Base-by-base conservation (phyloP, 2,797 vertebrate genomes). In the Pogoniulus pusillus region DNA sequence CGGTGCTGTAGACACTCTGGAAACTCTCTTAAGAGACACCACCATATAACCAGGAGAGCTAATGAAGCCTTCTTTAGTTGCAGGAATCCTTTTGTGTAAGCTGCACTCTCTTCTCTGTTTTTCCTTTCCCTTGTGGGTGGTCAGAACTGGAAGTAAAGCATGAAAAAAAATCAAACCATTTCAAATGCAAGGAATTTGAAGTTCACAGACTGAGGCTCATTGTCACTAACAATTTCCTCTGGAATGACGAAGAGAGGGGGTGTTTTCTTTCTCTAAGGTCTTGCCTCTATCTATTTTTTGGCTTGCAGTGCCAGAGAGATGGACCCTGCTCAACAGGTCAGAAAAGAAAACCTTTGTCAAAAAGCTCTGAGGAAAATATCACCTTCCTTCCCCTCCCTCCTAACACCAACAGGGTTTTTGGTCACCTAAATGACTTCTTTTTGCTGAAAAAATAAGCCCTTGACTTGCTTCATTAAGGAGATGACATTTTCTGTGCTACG, bases 131-230 rank as follows among this genome's bases (percentile, higher is more conserved):
- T 88, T 80, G 87, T 93, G 90, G 75, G 87, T 91, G 91, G 93
- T 89, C 93, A 95, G 55, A 92, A 62, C 75, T 90, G 66, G 49
- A 85, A 91, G 59, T 89, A 87, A 91, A 92, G 78, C 47, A 51
- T 54, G 1, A 2, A 24, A 57, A 81, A 16, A 53, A 87, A 51
- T 37, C 43, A 35, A 85, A 80, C 64, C 78, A 90, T 95, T 94
- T 87, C 72, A 81, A 95, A 92, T 89, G 86, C 85, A 88, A 93
- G 88, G 94, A 93, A 93, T 96, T 90, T 92, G 69, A 74, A 82
- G 76, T 91, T 93, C 90, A 85, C 55, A 75, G 66, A 30, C 91
- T 80, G 65, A 77, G 75, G 55, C 66, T 86, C 59, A 78, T 80
- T 95, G 88, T 95, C 90, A 91, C 65, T 73, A 75, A 80, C 43